These are phyloP conservation scores for Tricholaema leucomelas DNA, from an alignment of 2,113 vertebrate genomes.

Conservation along the genomic window DNA sequence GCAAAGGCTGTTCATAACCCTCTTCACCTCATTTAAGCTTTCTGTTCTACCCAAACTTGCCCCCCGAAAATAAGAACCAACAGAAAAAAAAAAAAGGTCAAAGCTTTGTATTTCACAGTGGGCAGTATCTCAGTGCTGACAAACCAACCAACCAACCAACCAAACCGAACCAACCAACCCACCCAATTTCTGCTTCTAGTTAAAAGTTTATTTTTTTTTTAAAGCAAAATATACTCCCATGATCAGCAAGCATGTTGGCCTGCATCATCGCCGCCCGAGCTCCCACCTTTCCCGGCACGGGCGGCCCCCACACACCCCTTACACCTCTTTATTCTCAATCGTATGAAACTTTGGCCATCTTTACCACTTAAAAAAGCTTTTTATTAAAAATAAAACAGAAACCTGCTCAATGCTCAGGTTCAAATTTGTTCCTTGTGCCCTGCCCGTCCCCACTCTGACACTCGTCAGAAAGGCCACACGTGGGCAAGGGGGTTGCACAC, in stretches of 20 bases:
- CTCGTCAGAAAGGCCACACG: background rate
- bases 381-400: conserved; percentile 79
- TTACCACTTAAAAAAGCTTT: conserved; percentile 85
- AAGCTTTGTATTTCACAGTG: conserved; percentile 93
- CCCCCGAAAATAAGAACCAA: conserved; percentile 67
- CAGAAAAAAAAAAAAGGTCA: conserved; percentile 67
- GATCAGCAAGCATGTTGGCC: conserved; percentile 83
- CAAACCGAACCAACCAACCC: conserved; percentile 44
- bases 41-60: conserved; percentile 83
- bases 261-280: conserved; percentile 73
- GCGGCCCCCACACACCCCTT: conserved; percentile 65
- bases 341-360: conserved; percentile 96
- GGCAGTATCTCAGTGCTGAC: conserved; percentile 84
- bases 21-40: conserved; percentile 83
- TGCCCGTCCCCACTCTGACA: background rate
- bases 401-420: conserved; percentile 83
- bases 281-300: conserved; percentile 48
- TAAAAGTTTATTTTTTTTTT: conserved; percentile 77
- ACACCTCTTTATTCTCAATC: conserved; percentile 79
- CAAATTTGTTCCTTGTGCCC: conserved; percentile 50
- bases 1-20: conserved; percentile 97
- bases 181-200: conserved; percentile 76
- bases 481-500: accelerated
- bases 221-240: conserved; percentile 81
- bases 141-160: conserved; percentile 46